Percentiles rank a stretch among this genome's conserved stretches.
These are phyloP conservation scores for Gobiocypris rarus DNA, from an alignment of 2,113 vertebrate species.

Conservation along the genomic window DNA sequence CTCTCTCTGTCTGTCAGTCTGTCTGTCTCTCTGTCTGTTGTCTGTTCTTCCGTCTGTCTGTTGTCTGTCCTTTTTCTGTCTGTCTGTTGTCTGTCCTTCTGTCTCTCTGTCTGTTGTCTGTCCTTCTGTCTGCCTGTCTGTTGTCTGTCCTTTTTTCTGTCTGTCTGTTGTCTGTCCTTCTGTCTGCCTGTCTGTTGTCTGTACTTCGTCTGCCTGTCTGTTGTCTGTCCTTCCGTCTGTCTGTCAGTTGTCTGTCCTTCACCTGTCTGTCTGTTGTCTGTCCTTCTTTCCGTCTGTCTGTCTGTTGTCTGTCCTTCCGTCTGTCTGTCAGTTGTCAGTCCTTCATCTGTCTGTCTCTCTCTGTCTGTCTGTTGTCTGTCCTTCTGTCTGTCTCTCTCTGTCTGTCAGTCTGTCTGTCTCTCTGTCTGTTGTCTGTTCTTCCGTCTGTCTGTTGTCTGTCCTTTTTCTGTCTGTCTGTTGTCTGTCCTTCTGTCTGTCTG, in stretches of 20 bases:
- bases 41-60: too few species aligned
- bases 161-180: too few species aligned
- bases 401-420: rapidly evolving
- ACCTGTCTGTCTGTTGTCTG: rapidly evolving
- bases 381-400: rapidly evolving
- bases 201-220: rapidly evolving
- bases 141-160: rapidly evolving
- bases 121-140: too few species aligned
- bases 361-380: rapidly evolving
- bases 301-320: rapidly evolving
- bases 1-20: too few species aligned
- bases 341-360: too few species aligned
- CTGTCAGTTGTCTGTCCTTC: rapidly evolving
- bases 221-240: rapidly evolving
- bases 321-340: rapidly evolving
- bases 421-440: rapidly evolving
- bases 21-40: rapidly evolving
- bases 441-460: too few species aligned
- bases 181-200: too few species aligned
- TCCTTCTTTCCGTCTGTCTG: rapidly evolving
- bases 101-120: not conserved
- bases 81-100: rapidly evolving
- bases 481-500: too few species aligned
- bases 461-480: rapidly evolving
- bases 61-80: too few species aligned